phyloP scores from a whole-genome alignment of 1,140 invertebrate genomes.

The Pogonomyrmex californicus region DNA sequence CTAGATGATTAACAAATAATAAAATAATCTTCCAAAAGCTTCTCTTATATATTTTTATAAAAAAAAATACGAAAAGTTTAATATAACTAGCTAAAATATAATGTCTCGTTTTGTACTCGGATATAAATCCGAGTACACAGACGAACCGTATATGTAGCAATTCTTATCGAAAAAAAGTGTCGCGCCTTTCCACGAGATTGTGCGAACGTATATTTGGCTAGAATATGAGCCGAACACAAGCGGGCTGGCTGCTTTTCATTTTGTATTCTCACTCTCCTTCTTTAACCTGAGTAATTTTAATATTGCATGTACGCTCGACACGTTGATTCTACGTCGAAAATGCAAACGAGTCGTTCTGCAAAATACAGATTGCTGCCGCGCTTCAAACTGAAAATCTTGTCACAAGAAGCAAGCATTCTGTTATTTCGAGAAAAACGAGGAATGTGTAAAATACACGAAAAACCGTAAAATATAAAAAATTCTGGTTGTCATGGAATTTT shows the following conservation, averaged over 20 bases:
- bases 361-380: slow-evolving; percentile 19
- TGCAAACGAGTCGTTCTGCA: slow-evolving; percentile 48
- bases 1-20: slow-evolving; percentile 5
- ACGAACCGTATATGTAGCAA: background rate
- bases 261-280: slow-evolving; percentile 30
- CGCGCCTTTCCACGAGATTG: slow-evolving; percentile 34
- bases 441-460: background rate
- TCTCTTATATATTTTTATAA: background rate
- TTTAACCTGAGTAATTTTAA: slow-evolving; percentile 58
- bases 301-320: slow-evolving; percentile 44
- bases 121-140: slow-evolving; percentile 18
- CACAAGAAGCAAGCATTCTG: slow-evolving; percentile 16
- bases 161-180: slow-evolving; percentile 42
- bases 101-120: slow-evolving; percentile 2
- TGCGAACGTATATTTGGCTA: slow-evolving; percentile 1
- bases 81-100: slow-evolving; percentile 2
- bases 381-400: slow-evolving; percentile 40
- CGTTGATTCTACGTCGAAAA: slow-evolving; percentile 46
- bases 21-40: background rate
- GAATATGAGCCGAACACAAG: slow-evolving; percentile 42
- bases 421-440: background rate
- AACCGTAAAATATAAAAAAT: background rate
- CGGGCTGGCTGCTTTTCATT: slow-evolving; percentile 15
- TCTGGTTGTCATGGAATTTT: background rate
- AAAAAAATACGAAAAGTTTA: background rate